A percentile compares a stretch with the other conserved stretches of the same genome.
These are phyloP conservation scores for Macrosoma leucophasiata DNA, from an alignment of 2,888 invertebrate species.

Conservation along the genomic window DNA sequence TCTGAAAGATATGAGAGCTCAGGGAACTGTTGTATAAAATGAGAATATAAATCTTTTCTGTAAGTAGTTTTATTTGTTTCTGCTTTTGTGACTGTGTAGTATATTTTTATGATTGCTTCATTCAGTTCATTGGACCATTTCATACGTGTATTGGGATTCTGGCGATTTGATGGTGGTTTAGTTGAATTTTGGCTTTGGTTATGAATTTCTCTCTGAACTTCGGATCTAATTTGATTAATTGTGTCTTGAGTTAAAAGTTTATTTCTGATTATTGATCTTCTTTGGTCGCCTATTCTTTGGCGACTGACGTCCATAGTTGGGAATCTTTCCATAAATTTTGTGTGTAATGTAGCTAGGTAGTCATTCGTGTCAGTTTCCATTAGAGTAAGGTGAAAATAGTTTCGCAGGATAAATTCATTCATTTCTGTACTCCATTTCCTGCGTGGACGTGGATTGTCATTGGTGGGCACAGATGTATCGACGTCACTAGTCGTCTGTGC, in stretches of 20 bases:
- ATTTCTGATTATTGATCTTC: slow-evolving; percentile 21
- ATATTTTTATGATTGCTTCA: slow-evolving; percentile 13
- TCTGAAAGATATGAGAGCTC: slow-evolving; percentile 14
- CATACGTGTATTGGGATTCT: too few relatives aligned
- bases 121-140: slow-evolving; percentile 17
- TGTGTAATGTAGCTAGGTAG: slow-evolving; percentile 16
- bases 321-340: slow-evolving; percentile 17
- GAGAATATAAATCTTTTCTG: slow-evolving; percentile 13
- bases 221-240: slow-evolving; percentile 7
- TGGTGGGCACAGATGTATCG: slow-evolving; percentile 15
- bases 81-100: slow-evolving; percentile 13
- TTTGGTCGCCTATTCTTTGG: slow-evolving; percentile 25
- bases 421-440: slow-evolving; percentile 18
- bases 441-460: slow-evolving; percentile 10
- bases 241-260: slow-evolving; percentile 11
- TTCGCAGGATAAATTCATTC: slow-evolving; percentile 18
- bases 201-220: background rate
- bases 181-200: background rate
- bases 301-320: slow-evolving; percentile 20
- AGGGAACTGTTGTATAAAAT: slow-evolving; percentile 12
- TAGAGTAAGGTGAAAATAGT: slow-evolving; percentile 9
- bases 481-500: slow-evolving; percentile 12
- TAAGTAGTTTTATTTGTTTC: slow-evolving; percentile 15
- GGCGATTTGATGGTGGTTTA: background rate
- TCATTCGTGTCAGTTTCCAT: slow-evolving; percentile 7